Conservation (phyloP, 2,113 vertebrate species). For the Xiphophorus maculatus region DNA sequence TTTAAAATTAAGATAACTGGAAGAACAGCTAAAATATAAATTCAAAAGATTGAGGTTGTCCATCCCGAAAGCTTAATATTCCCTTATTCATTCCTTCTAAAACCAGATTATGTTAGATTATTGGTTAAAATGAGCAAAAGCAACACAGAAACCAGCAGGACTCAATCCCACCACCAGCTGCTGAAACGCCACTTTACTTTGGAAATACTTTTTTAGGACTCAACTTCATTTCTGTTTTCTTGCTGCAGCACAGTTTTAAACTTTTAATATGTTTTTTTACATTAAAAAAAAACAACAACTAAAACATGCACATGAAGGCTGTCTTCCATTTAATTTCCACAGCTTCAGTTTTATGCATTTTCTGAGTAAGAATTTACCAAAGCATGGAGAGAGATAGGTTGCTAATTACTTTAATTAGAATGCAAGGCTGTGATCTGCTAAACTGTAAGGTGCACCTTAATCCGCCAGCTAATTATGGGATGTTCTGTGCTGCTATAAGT, state of each 20-base stretch:
- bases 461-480: constrained; percentile 69
- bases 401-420: constrained; percentile 78
- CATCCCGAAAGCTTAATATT: too few relatives aligned
- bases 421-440: constrained; percentile 64
- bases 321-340: constrained; percentile 41
- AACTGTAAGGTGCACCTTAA: constrained; percentile 76
- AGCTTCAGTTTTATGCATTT: constrained; percentile 58
- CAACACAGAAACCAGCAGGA: too few relatives aligned
- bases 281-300: background rate
- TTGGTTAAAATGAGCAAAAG: too few relatives aligned
- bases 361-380: constrained; percentile 59
- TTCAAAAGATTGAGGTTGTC: too few relatives aligned
- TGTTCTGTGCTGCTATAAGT: constrained; percentile 29
- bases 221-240: background rate
- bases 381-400: constrained; percentile 56
- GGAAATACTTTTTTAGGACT: too few relatives aligned
- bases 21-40: too few relatives aligned
- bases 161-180: too few relatives aligned
- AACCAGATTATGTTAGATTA: too few relatives aligned
- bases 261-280: background rate
- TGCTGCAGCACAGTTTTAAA: background rate
- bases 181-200: too few relatives aligned
- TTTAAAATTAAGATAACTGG: too few relatives aligned
- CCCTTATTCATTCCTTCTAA: too few relatives aligned
- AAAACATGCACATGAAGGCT: constrained; percentile 1